A percentile compares a stretch with the other conserved stretches of the same genome.
Conservation (phyloP, 2,113 vertebrate genomes). For the Sterna hirundo region DNA sequence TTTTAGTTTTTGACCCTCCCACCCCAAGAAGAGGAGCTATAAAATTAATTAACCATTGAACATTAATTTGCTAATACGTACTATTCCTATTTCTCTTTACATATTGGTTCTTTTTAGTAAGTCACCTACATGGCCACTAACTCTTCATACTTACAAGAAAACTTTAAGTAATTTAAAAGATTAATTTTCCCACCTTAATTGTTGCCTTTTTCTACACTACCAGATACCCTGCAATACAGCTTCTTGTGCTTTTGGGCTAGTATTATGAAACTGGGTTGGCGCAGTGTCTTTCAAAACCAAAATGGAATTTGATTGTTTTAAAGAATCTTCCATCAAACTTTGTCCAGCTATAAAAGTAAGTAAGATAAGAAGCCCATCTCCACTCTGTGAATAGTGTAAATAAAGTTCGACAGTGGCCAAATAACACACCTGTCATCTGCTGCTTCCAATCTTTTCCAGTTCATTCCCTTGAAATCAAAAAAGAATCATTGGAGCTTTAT, state of each 20-base stretch:
- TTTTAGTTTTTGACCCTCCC: background rate
- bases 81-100: background rate
- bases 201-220: background rate
- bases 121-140: background rate
- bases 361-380: background rate
- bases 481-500: background rate
- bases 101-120: background rate
- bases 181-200: background rate
- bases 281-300: background rate
- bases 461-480: conserved; percentile 8
- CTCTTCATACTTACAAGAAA: background rate
- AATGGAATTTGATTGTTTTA: background rate
- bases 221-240: background rate
- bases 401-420: background rate
- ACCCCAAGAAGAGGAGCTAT: background rate
- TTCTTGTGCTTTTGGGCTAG: background rate
- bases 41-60: background rate
- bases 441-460: conserved; percentile 30
- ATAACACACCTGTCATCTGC: background rate
- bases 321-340: background rate
- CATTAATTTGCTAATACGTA: background rate
- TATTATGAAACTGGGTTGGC: background rate
- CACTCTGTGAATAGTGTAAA: background rate
- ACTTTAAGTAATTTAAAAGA: background rate
- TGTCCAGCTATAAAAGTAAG: background rate